phyloP scores from a whole-genome alignment of 2,797 vertebrate species.

The Enteromius trimaculatus region DNA sequence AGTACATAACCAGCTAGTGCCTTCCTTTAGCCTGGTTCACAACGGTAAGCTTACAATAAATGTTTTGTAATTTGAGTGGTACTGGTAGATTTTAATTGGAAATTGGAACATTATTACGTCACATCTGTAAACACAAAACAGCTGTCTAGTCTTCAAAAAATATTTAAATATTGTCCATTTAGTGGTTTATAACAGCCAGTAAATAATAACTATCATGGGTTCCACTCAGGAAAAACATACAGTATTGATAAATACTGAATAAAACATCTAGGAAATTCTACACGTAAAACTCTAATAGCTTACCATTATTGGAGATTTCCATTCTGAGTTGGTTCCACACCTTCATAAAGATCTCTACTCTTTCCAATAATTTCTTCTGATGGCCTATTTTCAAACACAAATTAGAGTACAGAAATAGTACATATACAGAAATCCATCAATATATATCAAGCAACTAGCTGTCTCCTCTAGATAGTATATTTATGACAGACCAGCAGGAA shows the following conservation, averaged over 20 bases:
- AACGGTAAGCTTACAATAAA: no score
- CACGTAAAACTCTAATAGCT: slow-evolving; percentile 40
- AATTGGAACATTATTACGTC: no score
- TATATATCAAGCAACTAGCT: neutral
- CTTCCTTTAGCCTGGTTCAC: no score
- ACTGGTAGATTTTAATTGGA: no score
- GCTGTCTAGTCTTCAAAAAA: neutral
- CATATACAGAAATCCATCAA: neutral
- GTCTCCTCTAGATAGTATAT: neutral
- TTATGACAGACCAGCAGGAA: slow-evolving; percentile 68
- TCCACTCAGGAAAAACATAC: neutral
- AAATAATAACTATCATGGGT: neutral
- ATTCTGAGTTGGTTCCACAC: slow-evolving; percentile 76
- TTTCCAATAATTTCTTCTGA: slow-evolving; percentile 70
- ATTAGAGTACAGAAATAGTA: neutral
- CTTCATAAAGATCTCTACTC: slow-evolving; percentile 69
- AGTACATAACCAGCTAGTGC: no score
- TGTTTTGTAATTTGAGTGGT: no score
- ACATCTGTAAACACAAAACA: no score
- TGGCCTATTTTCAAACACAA: slow-evolving; percentile 60
- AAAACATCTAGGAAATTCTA: neutral
- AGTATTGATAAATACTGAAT: neutral
- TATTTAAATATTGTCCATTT: neutral
- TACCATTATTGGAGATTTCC: slow-evolving; percentile 73
- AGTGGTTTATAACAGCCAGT: neutral